Conservation (phyloP, 2,113 vertebrate species). For the Salvelinus alpinus region DNA sequence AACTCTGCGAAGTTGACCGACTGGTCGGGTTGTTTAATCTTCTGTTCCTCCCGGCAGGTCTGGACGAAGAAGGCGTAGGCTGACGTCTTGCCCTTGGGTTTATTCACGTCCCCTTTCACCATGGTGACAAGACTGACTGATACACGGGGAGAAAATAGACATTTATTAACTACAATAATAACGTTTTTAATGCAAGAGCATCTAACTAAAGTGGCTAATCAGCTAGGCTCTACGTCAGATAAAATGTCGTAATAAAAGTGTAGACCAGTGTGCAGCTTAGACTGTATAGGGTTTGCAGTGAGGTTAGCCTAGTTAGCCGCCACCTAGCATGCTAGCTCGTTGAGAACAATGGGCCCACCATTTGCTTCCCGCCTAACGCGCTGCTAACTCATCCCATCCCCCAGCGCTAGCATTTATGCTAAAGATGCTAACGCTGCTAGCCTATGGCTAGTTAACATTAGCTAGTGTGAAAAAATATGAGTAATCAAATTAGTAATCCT, state of each 20-base stretch:
- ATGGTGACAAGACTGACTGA: constrained; percentile 62
- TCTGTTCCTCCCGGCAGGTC: constrained; percentile 91
- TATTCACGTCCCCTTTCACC: constrained; percentile 86
- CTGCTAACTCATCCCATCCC: too few species aligned
- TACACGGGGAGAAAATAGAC: neutral
- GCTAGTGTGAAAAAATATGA: neutral
- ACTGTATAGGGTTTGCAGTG: neutral
- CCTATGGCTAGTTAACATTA: neutral
- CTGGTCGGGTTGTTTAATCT: constrained; percentile 88
- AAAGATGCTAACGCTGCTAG: neutral
- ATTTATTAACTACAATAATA: neutral
- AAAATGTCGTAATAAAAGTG: neutral
- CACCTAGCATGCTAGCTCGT: constrained; percentile 34
- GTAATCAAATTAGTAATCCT: too few species aligned
- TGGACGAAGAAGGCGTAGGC: constrained; percentile 95
- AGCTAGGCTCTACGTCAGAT: neutral
- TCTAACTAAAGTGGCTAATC: neutral
- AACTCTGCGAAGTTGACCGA: constrained; percentile 92
- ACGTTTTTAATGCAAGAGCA: neutral
- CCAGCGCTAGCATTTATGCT: constrained; percentile 26
- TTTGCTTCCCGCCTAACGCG: constrained; percentile 76
- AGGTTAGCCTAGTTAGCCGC: constrained; percentile 18
- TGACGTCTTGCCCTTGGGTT: constrained; percentile 93
- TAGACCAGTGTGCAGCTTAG: neutral
- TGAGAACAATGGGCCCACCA: constrained; percentile 74